Evolutionary conservation across 2,888 invertebrate species (phyloP), one percentile per base, ranked within the genome.

Genomic region (Allacma fusca): DNA sequence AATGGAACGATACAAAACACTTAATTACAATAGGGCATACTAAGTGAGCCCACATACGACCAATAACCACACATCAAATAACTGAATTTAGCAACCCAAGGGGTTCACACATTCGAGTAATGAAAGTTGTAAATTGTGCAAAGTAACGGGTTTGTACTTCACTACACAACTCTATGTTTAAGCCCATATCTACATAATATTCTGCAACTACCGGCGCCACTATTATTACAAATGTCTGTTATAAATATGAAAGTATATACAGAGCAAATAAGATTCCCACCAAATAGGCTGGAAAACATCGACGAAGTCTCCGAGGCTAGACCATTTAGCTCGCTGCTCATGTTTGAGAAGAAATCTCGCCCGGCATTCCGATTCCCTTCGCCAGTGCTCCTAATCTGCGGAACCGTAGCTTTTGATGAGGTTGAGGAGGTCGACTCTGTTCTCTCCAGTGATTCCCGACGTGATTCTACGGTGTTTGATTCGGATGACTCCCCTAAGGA

Each of bases 271-370:
- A 19, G 50, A 1, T 50, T 29, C 59, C 87, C 89, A 86, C 97
- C 95, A 87, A 98, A 97, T 84, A 98, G 91, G 86, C 96, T 97
- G 76, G 95, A 95, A 86, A 98, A 94, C 91, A 97, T 96, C 86
- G 92, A 96, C 21, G 94, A 92, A 0, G 96, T 97, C 81, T 97
- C 95, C 0, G 95, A 93, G 24, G 97, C 96, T 70, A 96, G 90
- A 9, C 96, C 96, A 86, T 96, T 96, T 75, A 98, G 89, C 86
- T 98, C 97, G 40, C 92, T 95, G 85, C 95, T 95, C 86, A 98
- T 93, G 85, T 95, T 92, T 79, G 95, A 92, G 88, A 97, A 92
- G 89, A 97, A 94, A 88, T 94, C 93, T 74, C 94, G 89, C 44
- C 88, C 85, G 65, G 80, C 80, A 43, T 78, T 79, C 19, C 81